Evolutionary conservation across 2,797 vertebrate species (phyloP).

Genomic region (Rhinophrynus dorsalis): DNA sequence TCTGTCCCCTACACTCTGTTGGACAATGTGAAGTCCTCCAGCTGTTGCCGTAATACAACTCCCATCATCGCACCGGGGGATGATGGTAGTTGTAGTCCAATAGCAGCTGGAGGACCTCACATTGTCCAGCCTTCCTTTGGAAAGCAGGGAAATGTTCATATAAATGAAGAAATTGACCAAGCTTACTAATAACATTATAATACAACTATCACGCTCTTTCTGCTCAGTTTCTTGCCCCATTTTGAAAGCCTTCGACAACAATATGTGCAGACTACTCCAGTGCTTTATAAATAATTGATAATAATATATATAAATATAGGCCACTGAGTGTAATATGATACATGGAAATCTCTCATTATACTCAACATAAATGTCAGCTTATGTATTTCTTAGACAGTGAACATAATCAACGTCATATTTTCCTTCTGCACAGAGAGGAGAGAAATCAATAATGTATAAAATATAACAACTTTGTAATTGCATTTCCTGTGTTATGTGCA

Average conservation of each 20-base stretch:
- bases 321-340: conserved; percentile 16
- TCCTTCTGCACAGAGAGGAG: conserved; percentile 8
- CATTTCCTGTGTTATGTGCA: conserved; percentile 27
- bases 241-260: neutral
- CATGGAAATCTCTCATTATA: conserved; percentile 32
- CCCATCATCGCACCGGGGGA: too few species aligned
- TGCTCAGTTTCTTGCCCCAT: neutral
- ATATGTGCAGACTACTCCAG: neutral
- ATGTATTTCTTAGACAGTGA: conserved; percentile 33
- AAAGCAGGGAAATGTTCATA: too few species aligned
- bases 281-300: neutral
- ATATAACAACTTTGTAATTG: conserved; percentile 44
- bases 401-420: conserved; percentile 40
- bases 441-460: conserved; percentile 44
- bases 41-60: too few species aligned
- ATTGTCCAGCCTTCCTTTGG: too few species aligned
- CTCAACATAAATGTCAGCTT: conserved; percentile 28
- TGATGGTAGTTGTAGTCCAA: too few species aligned
- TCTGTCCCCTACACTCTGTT: too few species aligned
- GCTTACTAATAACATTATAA: too few species aligned
- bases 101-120: too few species aligned
- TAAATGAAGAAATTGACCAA: too few species aligned
- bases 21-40: too few species aligned
- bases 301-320: conserved; percentile 13
- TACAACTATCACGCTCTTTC: neutral